These are phyloP conservation scores for Karalla daura DNA, from an alignment of 2,797 vertebrate genomes.

Conservation along the genomic window DNA sequence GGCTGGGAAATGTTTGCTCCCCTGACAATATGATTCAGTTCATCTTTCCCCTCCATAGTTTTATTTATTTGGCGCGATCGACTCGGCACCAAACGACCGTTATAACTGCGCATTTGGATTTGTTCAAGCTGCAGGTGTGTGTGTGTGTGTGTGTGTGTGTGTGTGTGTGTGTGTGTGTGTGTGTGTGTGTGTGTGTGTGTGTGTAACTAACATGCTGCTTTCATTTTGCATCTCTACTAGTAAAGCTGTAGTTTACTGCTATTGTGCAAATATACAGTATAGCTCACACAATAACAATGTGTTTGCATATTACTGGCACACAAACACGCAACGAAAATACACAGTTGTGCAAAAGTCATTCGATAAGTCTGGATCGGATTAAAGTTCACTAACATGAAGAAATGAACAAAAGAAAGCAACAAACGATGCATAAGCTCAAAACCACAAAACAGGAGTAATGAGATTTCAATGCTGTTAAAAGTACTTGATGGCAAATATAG, in stretches of 20 bases:
- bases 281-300: not conserved
- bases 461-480: not conserved
- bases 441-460: constrained; percentile 12
- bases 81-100: not conserved
- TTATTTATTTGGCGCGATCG: constrained; percentile 45
- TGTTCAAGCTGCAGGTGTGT: constrained; percentile 25
- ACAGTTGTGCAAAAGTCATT: not conserved
- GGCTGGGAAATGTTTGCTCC: constrained; percentile 55
- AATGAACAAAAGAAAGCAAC: constrained; percentile 9
- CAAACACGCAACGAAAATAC: not conserved
- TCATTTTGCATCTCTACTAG: not conserved
- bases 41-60: constrained; percentile 22
- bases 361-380: constrained; percentile 24
- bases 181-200: constrained; percentile 24
- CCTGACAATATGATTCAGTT: constrained; percentile 34
- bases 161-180: no score
- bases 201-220: constrained; percentile 5
- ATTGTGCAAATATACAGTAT: not conserved
- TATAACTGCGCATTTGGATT: constrained; percentile 30
- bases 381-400: constrained; percentile 9
- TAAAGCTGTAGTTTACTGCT: constrained; percentile 6
- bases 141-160: constrained; percentile 2
- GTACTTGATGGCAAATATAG: not conserved
- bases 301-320: not conserved
- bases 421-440: not conserved